These are phyloP conservation scores for Cryptotis parvus DNA, from an alignment of 2,113 vertebrate genomes.

Conservation along the genomic window DNA sequence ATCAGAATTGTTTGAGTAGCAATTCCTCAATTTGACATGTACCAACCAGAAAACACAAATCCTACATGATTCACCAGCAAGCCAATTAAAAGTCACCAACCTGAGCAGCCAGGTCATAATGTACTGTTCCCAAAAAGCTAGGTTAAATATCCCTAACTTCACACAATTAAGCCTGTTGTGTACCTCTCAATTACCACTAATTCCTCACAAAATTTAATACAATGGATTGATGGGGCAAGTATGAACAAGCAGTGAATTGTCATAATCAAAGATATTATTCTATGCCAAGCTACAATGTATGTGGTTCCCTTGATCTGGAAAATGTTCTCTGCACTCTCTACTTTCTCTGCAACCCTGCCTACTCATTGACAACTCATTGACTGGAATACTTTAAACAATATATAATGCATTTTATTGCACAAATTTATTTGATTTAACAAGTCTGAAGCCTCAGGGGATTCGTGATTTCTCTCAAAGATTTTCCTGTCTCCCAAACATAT, in stretches of 20 bases:
- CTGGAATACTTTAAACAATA: constrained; percentile 38
- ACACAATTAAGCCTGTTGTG: background rate
- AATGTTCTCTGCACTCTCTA: accelerated
- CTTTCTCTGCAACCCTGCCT: background rate
- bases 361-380: background rate
- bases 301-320: background rate
- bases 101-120: background rate
- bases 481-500: background rate
- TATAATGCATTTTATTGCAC: background rate
- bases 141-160: background rate
- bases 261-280: background rate
- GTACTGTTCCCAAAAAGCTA: background rate
- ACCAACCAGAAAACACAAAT: constrained; percentile 16
- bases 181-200: background rate
- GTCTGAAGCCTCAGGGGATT: background rate
- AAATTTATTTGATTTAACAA: constrained; percentile 43
- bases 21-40: background rate
- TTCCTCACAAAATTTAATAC: background rate
- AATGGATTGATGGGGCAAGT: background rate
- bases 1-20: constrained; percentile 1
- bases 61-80: background rate
- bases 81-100: background rate
- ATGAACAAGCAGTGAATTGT: background rate
- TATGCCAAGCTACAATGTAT: background rate
- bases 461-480: constrained; percentile 20